These are phyloP conservation scores for Ceratotherium simum DNA, from an alignment of 2,113 vertebrate genomes.

Conservation along the genomic window DNA sequence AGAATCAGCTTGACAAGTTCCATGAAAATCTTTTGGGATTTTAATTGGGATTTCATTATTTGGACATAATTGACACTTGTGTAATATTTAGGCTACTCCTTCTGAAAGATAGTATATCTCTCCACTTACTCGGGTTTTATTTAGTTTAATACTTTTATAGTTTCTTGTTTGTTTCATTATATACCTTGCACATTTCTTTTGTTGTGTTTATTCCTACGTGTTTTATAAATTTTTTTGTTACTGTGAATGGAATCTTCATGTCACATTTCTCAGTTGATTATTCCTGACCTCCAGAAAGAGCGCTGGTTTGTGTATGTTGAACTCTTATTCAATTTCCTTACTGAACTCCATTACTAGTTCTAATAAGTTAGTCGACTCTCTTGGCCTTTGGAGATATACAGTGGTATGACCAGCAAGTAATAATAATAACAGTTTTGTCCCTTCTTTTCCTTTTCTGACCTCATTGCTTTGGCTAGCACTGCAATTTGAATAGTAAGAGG, in stretches of 20 bases:
- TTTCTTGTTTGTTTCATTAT: neutral
- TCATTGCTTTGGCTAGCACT: neutral
- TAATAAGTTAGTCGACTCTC: neutral
- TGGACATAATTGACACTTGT: neutral
- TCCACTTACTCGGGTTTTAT: neutral
- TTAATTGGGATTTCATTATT: neutral
- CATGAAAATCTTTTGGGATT: neutral
- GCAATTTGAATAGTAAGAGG: neutral
- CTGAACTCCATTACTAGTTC: neutral
- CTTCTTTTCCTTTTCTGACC: neutral
- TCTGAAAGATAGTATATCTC: neutral
- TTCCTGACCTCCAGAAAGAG: neutral
- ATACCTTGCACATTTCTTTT: neutral
- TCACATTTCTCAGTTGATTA: neutral
- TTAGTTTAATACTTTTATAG: conserved; percentile 4
- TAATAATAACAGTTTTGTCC: neutral
- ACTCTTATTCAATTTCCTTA: neutral
- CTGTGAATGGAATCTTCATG: neutral
- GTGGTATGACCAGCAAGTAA: neutral
- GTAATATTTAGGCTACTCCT: neutral
- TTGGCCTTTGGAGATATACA: conserved; percentile 29
- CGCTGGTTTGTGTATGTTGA: neutral
- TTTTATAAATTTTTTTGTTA: neutral
- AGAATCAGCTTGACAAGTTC: neutral
- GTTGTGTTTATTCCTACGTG: neutral